Evolutionary conservation across 2,888 invertebrate genomes (phyloP).

Genomic region (Leptopterna dolabrata): DNA sequence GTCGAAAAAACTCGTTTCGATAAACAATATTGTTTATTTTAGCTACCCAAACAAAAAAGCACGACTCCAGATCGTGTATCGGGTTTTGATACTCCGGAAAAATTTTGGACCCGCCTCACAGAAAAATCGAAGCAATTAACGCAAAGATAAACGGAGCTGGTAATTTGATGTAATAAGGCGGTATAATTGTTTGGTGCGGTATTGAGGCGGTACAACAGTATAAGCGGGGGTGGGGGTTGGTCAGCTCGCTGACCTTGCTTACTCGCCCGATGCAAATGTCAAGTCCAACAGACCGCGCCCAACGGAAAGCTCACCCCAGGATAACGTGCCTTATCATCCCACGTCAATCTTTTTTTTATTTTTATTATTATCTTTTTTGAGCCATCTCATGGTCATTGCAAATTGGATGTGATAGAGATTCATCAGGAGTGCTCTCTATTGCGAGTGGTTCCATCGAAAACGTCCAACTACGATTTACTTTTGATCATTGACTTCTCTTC

Average conservation of each 20-base stretch:
- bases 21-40: background rate
- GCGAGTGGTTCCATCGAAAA: background rate
- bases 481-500: too few relatives aligned
- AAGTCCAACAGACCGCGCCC: constrained; percentile 51
- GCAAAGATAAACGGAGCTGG: background rate
- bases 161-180: constrained; percentile 36
- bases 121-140: background rate
- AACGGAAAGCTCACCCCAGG: constrained; percentile 47
- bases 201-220: background rate
- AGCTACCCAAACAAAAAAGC: background rate
- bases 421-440: background rate
- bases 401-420: background rate
- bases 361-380: background rate
- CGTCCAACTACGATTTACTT: too few relatives aligned
- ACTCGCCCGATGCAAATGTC: constrained; percentile 45
- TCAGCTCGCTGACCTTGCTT: constrained; percentile 46
- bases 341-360: constrained; percentile 19
- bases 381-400: background rate
- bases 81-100: background rate
- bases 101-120: background rate
- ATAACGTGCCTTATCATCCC: constrained; percentile 41
- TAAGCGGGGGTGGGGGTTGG: constrained; percentile 3
- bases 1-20: background rate
- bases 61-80: background rate
- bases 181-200: constrained; percentile 39